Percentiles rank a stretch among this genome's conserved stretches.
These are phyloP conservation scores for Gerris buenoi DNA, from an alignment of 1,140 invertebrate genomes.

Conservation along the genomic window DNA sequence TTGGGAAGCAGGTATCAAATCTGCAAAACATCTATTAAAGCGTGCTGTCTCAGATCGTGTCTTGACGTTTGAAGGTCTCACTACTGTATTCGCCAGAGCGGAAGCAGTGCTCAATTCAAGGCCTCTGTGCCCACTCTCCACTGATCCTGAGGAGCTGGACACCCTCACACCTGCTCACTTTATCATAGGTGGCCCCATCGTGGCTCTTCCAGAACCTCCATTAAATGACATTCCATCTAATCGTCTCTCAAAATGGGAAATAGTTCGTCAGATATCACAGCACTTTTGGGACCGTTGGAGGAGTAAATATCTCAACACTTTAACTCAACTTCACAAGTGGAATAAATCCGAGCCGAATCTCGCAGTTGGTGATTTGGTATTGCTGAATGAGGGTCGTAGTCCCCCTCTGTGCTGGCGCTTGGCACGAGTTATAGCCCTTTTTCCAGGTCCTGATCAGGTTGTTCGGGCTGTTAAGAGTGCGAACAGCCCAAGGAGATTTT, in stretches of 20 bases:
- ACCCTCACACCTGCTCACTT: constrained; percentile 24
- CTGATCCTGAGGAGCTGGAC: constrained; percentile 15
- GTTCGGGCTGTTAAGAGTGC: constrained; percentile 27
- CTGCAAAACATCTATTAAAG: constrained; percentile 27
- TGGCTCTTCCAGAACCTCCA: constrained; percentile 13
- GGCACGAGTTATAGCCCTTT: constrained; percentile 25
- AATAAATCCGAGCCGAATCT: constrained; percentile 2
- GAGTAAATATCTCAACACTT: constrained; percentile 24
- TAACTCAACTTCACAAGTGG: constrained; percentile 24
- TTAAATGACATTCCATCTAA: no score
- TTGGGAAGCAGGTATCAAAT: constrained; percentile 30
- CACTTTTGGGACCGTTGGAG: no score
- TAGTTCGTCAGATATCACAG: no score
- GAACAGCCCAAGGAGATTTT: constrained; percentile 16
- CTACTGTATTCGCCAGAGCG: constrained; percentile 17
- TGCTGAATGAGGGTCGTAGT: constrained; percentile 25
- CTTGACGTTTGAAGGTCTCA: constrained; percentile 18
- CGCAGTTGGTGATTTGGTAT: constrained; percentile 20
- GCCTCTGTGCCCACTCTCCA: constrained; percentile 13
- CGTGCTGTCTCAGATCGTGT: constrained; percentile 11
- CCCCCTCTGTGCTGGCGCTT: constrained; percentile 29
- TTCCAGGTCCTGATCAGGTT: constrained; percentile 26
- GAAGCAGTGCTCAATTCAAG: constrained; percentile 20
- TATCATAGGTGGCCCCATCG: constrained; percentile 19
- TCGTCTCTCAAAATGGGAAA: no score